A percentile compares a stretch with the other conserved stretches of the same genome.
phyloP scores from a whole-genome alignment of 2,113 vertebrate genomes.

The Rhipidura dahli region DNA sequence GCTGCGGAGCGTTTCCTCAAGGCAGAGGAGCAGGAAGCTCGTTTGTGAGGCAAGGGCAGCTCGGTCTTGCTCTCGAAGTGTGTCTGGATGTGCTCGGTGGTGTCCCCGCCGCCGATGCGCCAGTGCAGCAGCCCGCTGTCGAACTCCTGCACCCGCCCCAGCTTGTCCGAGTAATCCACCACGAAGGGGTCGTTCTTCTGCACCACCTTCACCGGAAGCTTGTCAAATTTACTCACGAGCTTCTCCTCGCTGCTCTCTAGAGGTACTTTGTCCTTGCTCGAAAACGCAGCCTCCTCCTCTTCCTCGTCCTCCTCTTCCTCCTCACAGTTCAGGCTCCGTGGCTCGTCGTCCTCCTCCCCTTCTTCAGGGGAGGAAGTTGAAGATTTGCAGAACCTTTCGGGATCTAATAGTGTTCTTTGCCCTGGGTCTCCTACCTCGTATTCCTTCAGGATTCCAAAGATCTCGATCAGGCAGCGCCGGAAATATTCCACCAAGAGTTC shows the following conservation, averaged over 20 bases:
- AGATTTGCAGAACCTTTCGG: slow-evolving; percentile 78
- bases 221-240: slow-evolving; percentile 95
- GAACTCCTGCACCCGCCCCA: slow-evolving; percentile 91
- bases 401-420: slow-evolving; percentile 93
- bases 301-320: slow-evolving; percentile 76
- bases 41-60: slow-evolving; percentile 76
- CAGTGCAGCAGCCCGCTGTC: slow-evolving; percentile 95
- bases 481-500: slow-evolving; percentile 98
- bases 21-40: slow-evolving; percentile 64
- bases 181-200: slow-evolving; percentile 91
- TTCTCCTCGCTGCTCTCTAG: slow-evolving; percentile 79
- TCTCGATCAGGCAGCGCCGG: slow-evolving; percentile 96
- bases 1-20: slow-evolving; percentile 67
- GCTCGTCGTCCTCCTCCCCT: slow-evolving; percentile 73
- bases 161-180: slow-evolving; percentile 84
- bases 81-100: slow-evolving; percentile 97
- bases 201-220: slow-evolving; percentile 91
- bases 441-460: slow-evolving; percentile 96
- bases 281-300: slow-evolving; percentile 79
- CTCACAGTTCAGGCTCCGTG: slow-evolving; percentile 63
- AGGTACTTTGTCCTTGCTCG: slow-evolving; percentile 69
- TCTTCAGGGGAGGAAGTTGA: slow-evolving; percentile 77
- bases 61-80: slow-evolving; percentile 91
- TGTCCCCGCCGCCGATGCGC: slow-evolving; percentile 96
- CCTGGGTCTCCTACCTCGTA: slow-evolving; percentile 97